Evolutionary conservation across 2,113 vertebrate species (phyloP), one percentile per base, ranked within the genome.

Genomic region (Dissostichus mawsoni): DNA sequence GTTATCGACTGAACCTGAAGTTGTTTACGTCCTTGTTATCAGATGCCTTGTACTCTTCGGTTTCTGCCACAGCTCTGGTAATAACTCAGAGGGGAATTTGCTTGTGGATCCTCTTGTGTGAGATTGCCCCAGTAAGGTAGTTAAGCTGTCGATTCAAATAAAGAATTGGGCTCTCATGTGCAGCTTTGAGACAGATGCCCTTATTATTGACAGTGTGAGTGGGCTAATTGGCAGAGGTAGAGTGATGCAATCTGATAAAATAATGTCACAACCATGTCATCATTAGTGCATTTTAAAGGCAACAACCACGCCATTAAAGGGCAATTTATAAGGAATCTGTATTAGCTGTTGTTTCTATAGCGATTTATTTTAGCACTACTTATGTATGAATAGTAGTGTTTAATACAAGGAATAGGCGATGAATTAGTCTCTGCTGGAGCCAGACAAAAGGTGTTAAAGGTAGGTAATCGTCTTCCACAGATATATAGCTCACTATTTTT

Each of bases 401-500:
- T 65, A 66, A 85, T 47, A 74, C 3, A 7, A 79, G 73, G 64
- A 82, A 67, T 8, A 82, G 44, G 61, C 65, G 71, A 77, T 78
- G 65, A 76, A 90, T 93, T 87, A 85, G 86, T 90, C 83, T 87
- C 77, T 84, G 61, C 76, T 75, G 58, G 44, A 82, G 78, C 64
- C 76, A 83, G 80, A 83, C 76, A 52, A 87, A 79, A 86, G 92
- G 81, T 88, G 84, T 91, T 92, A 91, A 90, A 74, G 84, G 83
- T 74, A 88, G 85, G 79, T 90, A 82, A 90, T 93, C 86, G 83
- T 93, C 83, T 83, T 89, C 81, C 68, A 82, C 85, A 89, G 82
- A 92, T 90, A 88, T 91, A 89, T 92, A 90, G 90, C 90, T 89
- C 65, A 76, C 85, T 90, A 90, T 93, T 93, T 93, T 93, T 93